Conservation (phyloP, 2,888 invertebrate genomes). For the Leptothorax acervorum region DNA sequence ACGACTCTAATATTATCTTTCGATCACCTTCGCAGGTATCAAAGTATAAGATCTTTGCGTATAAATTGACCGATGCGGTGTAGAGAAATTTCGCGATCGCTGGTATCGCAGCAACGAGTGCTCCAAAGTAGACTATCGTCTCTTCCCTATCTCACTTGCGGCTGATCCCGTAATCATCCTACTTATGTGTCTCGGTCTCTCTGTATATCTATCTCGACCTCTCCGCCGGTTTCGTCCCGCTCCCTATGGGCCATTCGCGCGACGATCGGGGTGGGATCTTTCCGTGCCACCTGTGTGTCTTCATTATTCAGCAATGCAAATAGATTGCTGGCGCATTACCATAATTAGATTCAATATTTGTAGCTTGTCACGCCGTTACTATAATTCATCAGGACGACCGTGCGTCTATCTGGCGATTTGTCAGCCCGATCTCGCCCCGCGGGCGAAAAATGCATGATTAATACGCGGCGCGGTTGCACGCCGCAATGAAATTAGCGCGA, state of each 20-base stretch:
- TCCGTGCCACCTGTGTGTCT: constrained; percentile 79
- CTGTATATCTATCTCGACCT: constrained; percentile 44
- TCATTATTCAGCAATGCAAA: constrained; percentile 82
- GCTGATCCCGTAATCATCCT: constrained; percentile 48
- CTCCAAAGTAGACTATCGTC: constrained; percentile 28
- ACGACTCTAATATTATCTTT: not conserved
- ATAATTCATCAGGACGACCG: constrained; percentile 77
- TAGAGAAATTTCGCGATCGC: constrained; percentile 26
- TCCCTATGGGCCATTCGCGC: constrained; percentile 77
- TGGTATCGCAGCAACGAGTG: constrained; percentile 4
- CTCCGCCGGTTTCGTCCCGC: constrained; percentile 49
- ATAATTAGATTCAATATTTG: constrained; percentile 84
- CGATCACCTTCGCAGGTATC: not conserved
- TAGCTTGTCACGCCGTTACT: constrained; percentile 80
- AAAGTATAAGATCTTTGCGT: constrained; percentile 8
- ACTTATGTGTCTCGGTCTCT: constrained; percentile 29
- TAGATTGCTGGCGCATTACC: constrained; percentile 81
- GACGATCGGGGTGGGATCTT: constrained; percentile 75
- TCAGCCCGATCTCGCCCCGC: constrained; percentile 54
- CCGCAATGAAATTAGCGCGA: constrained; percentile 33
- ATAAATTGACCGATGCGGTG: constrained; percentile 25
- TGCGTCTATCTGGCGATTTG: constrained; percentile 68
- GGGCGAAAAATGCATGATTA: constrained; percentile 52
- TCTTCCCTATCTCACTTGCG: constrained; percentile 24
- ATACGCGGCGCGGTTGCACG: constrained; percentile 27